Conservation (phyloP, 1,140 invertebrate species). For the Globodera rostochiensis region DNA sequence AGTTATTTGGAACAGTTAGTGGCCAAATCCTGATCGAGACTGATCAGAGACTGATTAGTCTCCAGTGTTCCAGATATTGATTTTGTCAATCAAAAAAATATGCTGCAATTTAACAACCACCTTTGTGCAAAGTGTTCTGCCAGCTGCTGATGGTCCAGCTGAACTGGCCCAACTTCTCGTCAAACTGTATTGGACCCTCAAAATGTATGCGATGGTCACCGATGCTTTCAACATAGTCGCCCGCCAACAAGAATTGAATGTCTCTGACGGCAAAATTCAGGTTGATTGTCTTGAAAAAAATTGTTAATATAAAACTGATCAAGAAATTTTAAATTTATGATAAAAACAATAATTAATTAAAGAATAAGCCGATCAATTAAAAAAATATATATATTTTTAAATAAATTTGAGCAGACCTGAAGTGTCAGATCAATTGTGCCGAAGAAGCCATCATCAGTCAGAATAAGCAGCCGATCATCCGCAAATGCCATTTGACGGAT, state of each 20-base stretch:
- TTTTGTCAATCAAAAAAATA: too few species aligned
- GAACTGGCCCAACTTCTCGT: conserved; percentile 29
- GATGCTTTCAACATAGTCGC: conserved; percentile 11
- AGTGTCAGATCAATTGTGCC: conserved; percentile 56
- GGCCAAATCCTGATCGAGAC: too few species aligned
- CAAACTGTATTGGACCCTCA: conserved; percentile 49
- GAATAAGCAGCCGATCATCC: conserved; percentile 52
- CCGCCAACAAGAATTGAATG: conserved; percentile 38
- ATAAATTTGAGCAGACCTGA: background rate
- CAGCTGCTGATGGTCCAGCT: conserved; percentile 36
- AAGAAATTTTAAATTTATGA: too few species aligned
- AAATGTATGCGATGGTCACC: conserved; percentile 42
- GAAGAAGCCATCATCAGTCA: conserved; percentile 56
- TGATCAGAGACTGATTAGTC: too few species aligned
- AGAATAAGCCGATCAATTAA: too few species aligned
- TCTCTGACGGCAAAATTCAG: conserved; percentile 50
- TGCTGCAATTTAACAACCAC: background rate
- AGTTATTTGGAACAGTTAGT: too few species aligned
- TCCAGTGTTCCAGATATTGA: too few species aligned
- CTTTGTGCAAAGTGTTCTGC: conserved; percentile 13
- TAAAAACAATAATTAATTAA: too few species aligned
- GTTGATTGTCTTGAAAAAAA: conserved; percentile 36
- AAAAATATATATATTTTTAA: background rate
- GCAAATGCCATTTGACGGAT: conserved; percentile 54
- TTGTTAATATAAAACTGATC: too few species aligned